Evolutionary conservation across 2,888 invertebrate genomes (phyloP).

Genomic region (Lasioglossum figueresi): DNA sequence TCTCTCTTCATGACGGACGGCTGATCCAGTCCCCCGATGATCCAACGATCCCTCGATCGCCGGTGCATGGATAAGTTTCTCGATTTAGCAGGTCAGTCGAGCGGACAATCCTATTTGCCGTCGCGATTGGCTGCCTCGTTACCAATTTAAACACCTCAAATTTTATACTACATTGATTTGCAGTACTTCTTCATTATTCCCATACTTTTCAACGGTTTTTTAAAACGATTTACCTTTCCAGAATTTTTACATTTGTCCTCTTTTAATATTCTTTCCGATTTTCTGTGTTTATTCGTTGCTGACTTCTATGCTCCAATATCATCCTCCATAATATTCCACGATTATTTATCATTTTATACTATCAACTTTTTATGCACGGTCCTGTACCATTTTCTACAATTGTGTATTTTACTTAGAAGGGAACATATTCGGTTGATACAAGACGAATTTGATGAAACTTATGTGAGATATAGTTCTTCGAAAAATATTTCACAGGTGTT

Average conservation of each 20-base stretch:
- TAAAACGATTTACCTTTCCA: neutral
- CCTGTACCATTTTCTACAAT: neutral
- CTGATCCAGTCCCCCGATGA: slow-evolving; percentile 21
- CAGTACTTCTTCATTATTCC: neutral
- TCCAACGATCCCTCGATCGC: slow-evolving; percentile 31
- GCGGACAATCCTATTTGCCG: neutral
- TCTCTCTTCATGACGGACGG: slow-evolving; percentile 25
- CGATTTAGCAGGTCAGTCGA: slow-evolving; percentile 12
- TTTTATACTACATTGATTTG: neutral
- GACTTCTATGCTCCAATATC: too few relatives aligned
- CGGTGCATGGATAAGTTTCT: slow-evolving; percentile 4
- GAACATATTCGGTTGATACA: too few relatives aligned
- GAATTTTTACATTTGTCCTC: neutral
- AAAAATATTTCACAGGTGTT: too few relatives aligned
- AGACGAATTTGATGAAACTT: too few relatives aligned
- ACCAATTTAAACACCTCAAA: neutral
- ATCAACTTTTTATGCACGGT: too few relatives aligned
- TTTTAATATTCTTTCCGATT: neutral
- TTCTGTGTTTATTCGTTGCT: neutral
- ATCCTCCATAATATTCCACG: too few relatives aligned
- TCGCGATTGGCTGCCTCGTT: neutral
- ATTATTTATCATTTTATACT: too few relatives aligned
- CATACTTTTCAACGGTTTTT: neutral
- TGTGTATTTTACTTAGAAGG: neutral
- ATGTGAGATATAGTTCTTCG: too few relatives aligned